Evolutionary conservation across 2,888 invertebrate genomes (phyloP).

Genomic region (Mesorhabditis belari): DNA sequence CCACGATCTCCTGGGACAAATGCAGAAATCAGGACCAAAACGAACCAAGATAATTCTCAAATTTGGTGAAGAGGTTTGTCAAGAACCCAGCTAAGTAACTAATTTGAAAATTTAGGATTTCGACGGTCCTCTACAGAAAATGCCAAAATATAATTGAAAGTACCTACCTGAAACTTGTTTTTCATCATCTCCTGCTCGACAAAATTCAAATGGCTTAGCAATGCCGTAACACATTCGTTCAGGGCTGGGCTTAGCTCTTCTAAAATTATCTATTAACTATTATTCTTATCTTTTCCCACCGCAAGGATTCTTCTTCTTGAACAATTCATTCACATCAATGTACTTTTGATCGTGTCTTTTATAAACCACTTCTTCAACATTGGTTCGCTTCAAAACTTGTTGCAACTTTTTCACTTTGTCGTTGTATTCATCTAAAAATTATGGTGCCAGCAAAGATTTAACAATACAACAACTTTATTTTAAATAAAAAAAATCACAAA

Average conservation of each 20-base stretch:
- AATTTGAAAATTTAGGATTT: no score
- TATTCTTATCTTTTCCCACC: background rate
- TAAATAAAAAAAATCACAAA: background rate
- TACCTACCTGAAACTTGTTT: constrained; percentile 11
- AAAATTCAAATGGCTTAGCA: constrained; percentile 4
- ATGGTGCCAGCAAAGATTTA: no score
- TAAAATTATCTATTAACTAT: background rate
- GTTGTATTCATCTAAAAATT: background rate
- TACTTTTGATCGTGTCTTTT: no score
- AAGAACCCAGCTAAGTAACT: no score
- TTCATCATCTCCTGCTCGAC: constrained; percentile 1
- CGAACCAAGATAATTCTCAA: background rate
- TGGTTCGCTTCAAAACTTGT: background rate
- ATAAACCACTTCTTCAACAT: background rate
- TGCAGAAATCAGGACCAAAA: background rate
- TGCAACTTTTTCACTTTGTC: constrained; percentile 2
- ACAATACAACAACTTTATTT: background rate
- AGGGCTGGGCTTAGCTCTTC: background rate
- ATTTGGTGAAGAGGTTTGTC: background rate
- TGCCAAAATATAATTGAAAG: background rate
- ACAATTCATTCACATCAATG: background rate
- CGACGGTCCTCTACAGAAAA: no score
- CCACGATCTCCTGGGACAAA: background rate
- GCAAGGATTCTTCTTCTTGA: background rate
- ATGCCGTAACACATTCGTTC: background rate